phyloP scores from a whole-genome alignment of 2,797 vertebrate genomes.

The Loris lydekkerianus region DNA sequence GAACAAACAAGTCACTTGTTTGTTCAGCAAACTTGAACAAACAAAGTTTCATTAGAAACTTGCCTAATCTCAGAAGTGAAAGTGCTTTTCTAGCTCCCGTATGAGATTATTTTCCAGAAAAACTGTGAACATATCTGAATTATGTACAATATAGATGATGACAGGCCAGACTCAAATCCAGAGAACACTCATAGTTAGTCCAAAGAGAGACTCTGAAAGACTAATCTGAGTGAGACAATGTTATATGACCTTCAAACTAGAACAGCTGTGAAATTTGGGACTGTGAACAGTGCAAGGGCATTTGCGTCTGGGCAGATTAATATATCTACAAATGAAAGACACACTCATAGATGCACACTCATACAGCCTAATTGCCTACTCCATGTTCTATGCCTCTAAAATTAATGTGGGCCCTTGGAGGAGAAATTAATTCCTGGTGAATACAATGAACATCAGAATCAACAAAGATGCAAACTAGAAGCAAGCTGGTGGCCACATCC shows the following conservation, averaged over 20 bases:
- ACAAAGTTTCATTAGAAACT: background rate
- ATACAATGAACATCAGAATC: background rate
- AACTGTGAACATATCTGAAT: background rate
- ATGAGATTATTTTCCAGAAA: background rate
- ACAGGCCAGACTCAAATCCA: background rate
- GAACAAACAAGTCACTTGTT: no score
- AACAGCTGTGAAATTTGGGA: background rate
- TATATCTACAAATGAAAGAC: background rate
- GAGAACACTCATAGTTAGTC: background rate
- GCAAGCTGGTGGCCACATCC: background rate
- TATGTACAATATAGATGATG: background rate
- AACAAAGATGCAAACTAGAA: background rate
- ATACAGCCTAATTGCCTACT: background rate
- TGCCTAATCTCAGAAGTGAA: background rate
- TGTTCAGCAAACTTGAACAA: no score
- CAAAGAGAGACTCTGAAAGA: background rate
- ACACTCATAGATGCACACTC: background rate
- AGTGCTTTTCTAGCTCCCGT: background rate
- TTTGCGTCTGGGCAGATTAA: background rate
- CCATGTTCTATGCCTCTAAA: background rate
- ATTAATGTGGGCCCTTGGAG: no score
- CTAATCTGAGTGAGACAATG: no score
- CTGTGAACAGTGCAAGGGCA: background rate
- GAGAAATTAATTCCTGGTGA: background rate
- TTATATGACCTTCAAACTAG: background rate